These are phyloP conservation scores for Antheraea yamamai DNA, from an alignment of 2,888 invertebrate genomes.

Conservation along the genomic window DNA sequence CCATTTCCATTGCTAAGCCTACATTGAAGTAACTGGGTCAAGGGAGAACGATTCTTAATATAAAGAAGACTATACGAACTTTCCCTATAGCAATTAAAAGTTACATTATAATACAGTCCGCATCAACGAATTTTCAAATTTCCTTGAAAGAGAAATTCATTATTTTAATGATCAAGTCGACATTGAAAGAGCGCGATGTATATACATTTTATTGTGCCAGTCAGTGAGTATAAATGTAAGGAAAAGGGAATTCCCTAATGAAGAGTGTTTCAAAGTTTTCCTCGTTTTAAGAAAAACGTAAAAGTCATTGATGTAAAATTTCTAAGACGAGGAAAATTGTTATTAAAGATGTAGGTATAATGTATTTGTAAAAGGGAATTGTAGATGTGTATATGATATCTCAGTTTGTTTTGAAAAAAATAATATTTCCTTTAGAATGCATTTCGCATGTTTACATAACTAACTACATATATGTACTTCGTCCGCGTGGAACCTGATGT, in stretches of 20 bases:
- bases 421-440: not conserved
- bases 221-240: slow-evolving; percentile 12
- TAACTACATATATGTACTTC: no score
- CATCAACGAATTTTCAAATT: slow-evolving; percentile 15
- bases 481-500: no score
- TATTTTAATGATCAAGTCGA: slow-evolving; percentile 41
- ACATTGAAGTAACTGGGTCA: not conserved
- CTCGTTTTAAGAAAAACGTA: slow-evolving; percentile 31
- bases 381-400: not conserved
- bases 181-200: slow-evolving; percentile 34
- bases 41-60: not conserved
- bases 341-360: slow-evolving; percentile 16
- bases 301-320: slow-evolving; percentile 36
- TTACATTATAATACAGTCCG: slow-evolving; percentile 2
- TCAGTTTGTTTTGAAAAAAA: not conserved
- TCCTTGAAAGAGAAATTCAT: slow-evolving; percentile 30
- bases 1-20: not conserved
- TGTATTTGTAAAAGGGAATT: not conserved
- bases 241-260: slow-evolving; percentile 42
- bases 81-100: slow-evolving; percentile 14
- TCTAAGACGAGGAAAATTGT: slow-evolving; percentile 22
- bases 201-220: slow-evolving; percentile 32
- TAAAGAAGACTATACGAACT: slow-evolving; percentile 1
- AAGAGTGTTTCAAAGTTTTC: slow-evolving; percentile 45
- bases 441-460: no score